Evolutionary conservation across 2,888 invertebrate species (phyloP), one percentile per base, ranked within the genome.

Genomic region (Epinotia bilunana): DNA sequence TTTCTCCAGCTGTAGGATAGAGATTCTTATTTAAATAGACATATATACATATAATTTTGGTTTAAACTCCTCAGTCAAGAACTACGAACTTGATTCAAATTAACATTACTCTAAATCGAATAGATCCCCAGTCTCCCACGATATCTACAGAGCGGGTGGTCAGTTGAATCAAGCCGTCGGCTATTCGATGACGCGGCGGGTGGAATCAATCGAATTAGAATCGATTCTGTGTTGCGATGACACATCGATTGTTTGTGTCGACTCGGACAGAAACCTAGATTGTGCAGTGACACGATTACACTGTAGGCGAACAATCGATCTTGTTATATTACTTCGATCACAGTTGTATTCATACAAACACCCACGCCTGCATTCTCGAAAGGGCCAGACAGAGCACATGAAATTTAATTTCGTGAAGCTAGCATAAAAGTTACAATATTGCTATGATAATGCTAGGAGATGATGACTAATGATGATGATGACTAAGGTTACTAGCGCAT

Each of bases 201-300:
- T 18, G 46, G 57, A 71, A 65, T 70, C 74, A 70, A 70, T 75
- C 67, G 75, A 67, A 55, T 75, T 71, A 62, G 71, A 72, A 75
- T 72, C 71, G 75, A 75, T 61, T 72, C 67, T 65, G 64, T 39
- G 53, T 53, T 58, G 39, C 69, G 46, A 69, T 60, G 62, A 74
- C 58, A 43, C 62, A 68, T 74, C 70, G 60, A 74, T 74, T 74
- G 74, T 74, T 49, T 64, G 60, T 39, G 74, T 64, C 57, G 60
- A 71, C 64, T 74, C 64, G 28, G 58, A 61, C 64, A 53, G 70
- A 64, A 57, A 20, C 60, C 23, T 16, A 61, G 69, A 74, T 74
- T 61, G 61, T 49, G 60, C 70, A 61, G 61, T 70, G 49, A 33
- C 70, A 20, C 20, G 60, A 60, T 70, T 60, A 58, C 39, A 33